Base-by-base conservation (phyloP, 2,797 vertebrate species). In the Takifugu rubripes region DNA sequence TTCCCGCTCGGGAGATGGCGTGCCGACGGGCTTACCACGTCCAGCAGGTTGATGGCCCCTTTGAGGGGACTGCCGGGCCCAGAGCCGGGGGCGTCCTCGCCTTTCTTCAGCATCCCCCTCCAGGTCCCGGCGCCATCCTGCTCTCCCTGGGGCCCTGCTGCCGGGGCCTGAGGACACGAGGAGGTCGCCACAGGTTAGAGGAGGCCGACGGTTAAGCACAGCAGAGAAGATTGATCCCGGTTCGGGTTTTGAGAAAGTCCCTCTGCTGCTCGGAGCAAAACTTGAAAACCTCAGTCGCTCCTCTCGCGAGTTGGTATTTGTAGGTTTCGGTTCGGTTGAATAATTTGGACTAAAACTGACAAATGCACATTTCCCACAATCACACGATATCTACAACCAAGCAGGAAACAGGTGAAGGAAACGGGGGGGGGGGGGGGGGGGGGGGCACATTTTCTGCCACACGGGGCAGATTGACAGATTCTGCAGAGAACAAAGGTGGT, bases 91-190 rank as follows among this genome's bases (percentile, higher is more conserved):
- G 82, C 72, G 1, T 97, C 97, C 49, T 98, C 96, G 70, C 94
- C 96, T 26, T 93, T 88, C 87, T 93, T 99, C 81, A 99, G 82
- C 96, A 97, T 97, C 70, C 96, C 96, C 81, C 97, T 93, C 97
- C 97, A 99, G 87, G 56, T 93, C 52, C 96, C 96, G 0, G 89
- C 94, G 73, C 91, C 71, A 15, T 97, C 97, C 77, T 91, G 92
- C 61, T 92, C 81, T 0, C 16, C 69, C 60, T 93, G 94, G 55
- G 90, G 79, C 1, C 82, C 74, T 16, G 76, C 88, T 25, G 77
- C 81, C 1, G 72, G 52, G 1, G 64, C 82, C 89, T 89, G 75
- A 25, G 44, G 50, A 72, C 10, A 36, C 44, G 52, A 27, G 57
- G 49, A 17, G 5, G 51, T 16, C n/a, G 3, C 14, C 43, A 6